A percentile compares a stretch with the other conserved stretches of the same genome.
Conservation (phyloP, 2,113 vertebrate species). For the Heterotis niloticus region DNA sequence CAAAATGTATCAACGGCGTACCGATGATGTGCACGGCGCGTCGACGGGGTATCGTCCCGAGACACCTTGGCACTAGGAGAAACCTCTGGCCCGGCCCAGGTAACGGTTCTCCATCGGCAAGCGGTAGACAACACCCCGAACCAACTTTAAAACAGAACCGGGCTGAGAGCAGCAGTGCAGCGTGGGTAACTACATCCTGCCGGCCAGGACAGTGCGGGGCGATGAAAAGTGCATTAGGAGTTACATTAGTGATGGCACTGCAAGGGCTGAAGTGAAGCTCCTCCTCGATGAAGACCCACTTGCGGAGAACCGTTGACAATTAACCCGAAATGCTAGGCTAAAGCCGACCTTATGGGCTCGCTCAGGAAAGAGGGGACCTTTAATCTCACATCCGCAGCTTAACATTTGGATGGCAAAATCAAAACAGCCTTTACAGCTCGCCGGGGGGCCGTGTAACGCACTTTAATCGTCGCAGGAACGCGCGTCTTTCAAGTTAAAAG, state of each 20-base stretch:
- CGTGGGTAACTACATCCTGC: not conserved
- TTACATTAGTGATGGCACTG: not conserved
- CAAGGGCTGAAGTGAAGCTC: not conserved
- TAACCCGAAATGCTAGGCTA: not conserved
- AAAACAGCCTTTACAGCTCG: too few relatives aligned
- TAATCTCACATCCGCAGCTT: too few relatives aligned
- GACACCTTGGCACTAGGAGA: too few relatives aligned
- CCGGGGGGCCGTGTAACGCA: too few relatives aligned
- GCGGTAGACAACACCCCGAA: not conserved
- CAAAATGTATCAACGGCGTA: too few relatives aligned
- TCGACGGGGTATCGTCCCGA: too few relatives aligned
- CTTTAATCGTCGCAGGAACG: not conserved
- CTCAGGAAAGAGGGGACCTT: not conserved
- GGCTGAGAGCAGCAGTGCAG: not conserved
- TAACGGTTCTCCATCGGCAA: not conserved
- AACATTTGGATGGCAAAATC: too few relatives aligned
- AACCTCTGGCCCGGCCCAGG: too few relatives aligned
- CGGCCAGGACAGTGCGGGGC: not conserved
- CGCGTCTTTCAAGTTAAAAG: not conserved
- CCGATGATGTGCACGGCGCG: too few relatives aligned
- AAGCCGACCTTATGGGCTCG: not conserved
- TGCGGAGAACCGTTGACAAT: not conserved
- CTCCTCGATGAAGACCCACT: not conserved
- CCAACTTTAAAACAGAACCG: not conserved
- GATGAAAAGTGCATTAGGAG: not conserved